A percentile compares a stretch with the other conserved stretches of the same genome.
Conservation (phyloP, 2,113 vertebrate species). For the Gadus macrocephalus region DNA sequence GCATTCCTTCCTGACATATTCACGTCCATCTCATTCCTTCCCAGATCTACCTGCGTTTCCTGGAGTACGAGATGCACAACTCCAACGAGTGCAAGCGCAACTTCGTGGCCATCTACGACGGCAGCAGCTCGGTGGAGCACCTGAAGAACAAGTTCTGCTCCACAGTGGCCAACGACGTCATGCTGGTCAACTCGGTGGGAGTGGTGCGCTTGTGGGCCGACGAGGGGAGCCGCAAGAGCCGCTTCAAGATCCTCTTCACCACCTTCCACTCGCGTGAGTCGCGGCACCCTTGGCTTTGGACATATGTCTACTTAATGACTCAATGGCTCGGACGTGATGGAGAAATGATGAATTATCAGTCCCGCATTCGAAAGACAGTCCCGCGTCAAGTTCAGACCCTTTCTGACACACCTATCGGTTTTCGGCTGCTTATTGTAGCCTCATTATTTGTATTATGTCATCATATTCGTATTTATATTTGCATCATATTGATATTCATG, state of each 20-base stretch:
- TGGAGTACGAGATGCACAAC: constrained; percentile 99
- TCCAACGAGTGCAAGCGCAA: constrained; percentile 98
- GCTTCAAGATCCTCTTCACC: constrained; percentile 96
- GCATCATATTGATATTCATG: too few relatives aligned
- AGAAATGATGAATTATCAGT: too few relatives aligned
- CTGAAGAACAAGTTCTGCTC: constrained; percentile 97
- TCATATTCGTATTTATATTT: too few relatives aligned
- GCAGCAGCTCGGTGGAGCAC: constrained; percentile 93
- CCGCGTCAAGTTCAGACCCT: too few relatives aligned
- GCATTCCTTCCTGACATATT: too few relatives aligned
- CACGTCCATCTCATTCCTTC: neutral
- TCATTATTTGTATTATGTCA: too few relatives aligned
- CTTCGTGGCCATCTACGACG: constrained; percentile 95
- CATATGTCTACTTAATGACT: too few relatives aligned
- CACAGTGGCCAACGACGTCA: constrained; percentile 95
- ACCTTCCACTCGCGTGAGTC: constrained; percentile 95
- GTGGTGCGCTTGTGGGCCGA: constrained; percentile 97
- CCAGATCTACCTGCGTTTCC: constrained; percentile 93
- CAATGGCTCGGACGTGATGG: too few relatives aligned
- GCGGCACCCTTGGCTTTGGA: too few relatives aligned
- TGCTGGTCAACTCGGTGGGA: constrained; percentile 86
- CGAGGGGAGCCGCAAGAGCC: constrained; percentile 90
- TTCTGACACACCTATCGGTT: too few relatives aligned
- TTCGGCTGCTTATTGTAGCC: too few relatives aligned
- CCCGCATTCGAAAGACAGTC: too few relatives aligned